phyloP scores from a whole-genome alignment of 2,797 vertebrate genomes.

The Cirrhinus molitorella region DNA sequence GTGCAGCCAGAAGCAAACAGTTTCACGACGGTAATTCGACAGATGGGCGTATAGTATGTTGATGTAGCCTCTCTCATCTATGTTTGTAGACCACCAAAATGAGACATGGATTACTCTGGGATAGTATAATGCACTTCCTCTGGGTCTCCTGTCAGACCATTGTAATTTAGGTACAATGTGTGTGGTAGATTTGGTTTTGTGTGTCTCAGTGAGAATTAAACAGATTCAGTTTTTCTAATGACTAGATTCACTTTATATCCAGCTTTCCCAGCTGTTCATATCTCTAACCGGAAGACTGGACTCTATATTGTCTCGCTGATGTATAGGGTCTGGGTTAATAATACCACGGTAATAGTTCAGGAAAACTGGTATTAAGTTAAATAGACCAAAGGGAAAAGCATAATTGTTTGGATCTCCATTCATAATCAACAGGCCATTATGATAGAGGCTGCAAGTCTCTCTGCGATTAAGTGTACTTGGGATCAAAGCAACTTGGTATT shows the following conservation, averaged over 20 bases:
- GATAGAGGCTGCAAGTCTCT: conserved; percentile 60
- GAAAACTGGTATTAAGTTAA: conserved; percentile 51
- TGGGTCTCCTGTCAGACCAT: conserved; percentile 48
- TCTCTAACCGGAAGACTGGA: neutral
- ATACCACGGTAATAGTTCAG: conserved; percentile 50
- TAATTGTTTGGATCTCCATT: conserved; percentile 57
- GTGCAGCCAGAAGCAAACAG: conserved; percentile 72
- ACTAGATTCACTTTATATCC: neutral
- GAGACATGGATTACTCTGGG: conserved; percentile 37
- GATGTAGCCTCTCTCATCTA: conserved; percentile 60
- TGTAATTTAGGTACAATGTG: conserved; percentile 41
- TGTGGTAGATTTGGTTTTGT: conserved; percentile 39
- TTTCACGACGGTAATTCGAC: conserved; percentile 71
- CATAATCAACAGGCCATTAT: conserved; percentile 65
- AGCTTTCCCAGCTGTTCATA: neutral
- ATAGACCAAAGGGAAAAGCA: conserved; percentile 55
- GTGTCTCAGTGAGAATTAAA: neutral
- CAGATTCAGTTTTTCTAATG: conserved; percentile 37
- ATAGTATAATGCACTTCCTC: conserved; percentile 46
- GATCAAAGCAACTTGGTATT: conserved; percentile 64
- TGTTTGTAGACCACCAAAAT: conserved; percentile 58
- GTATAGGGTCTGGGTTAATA: conserved; percentile 42
- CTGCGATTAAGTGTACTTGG: conserved; percentile 55
- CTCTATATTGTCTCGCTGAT: conserved; percentile 8
- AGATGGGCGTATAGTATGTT: conserved; percentile 65